Evolutionary conservation across 2,888 invertebrate species (phyloP), one percentile per base, ranked within the genome.

Genomic region (Hofmannophila pseudospretella): DNA sequence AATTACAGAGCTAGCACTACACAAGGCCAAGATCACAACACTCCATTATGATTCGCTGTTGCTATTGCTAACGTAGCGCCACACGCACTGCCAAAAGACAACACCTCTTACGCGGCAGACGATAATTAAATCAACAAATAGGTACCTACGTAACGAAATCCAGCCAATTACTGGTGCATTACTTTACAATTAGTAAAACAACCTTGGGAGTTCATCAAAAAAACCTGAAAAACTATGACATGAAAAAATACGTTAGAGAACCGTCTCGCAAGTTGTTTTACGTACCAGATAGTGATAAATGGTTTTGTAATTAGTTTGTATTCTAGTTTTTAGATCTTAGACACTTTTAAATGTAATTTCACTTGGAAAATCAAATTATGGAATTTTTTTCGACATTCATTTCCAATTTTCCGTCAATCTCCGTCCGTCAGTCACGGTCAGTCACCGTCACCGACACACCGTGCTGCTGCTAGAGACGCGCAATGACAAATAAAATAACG

Each of bases 81-180:
- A 19, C 36, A 29, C 44, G 51, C 47, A 57, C 53, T 62, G 63
- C 60, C 62, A 60, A 67, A 62, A 58, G 55, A 55, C 60, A 54
- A 55, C 56, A 61, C 57, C 61, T 57, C 42, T 43, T 49, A 16
- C 57, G 52, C 64, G 63, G 54, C 58, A 61, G 53, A 61, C 61
- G 63, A 58, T 77, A 77, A 82, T 80, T 78, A 74, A 67, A 73
- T 74, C 71, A 72, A 70, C 58, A 64, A 59, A 61, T 54, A 62
- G 58, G 62, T 62, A 73, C 67, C 66, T 54, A 62, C 58, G 62
- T 62, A 73, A 67, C 66, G 60, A 60, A 64, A 22, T 49, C 47
- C 43, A 45, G 71, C 65, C 66, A 78, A 77, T 74, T 61, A 71
- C 53, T 54, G 52, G 53, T 60, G 57, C 55, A 67, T 54, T 59